phyloP scores from a whole-genome alignment of 2,113 vertebrate genomes.

The Etheostoma cragini region DNA sequence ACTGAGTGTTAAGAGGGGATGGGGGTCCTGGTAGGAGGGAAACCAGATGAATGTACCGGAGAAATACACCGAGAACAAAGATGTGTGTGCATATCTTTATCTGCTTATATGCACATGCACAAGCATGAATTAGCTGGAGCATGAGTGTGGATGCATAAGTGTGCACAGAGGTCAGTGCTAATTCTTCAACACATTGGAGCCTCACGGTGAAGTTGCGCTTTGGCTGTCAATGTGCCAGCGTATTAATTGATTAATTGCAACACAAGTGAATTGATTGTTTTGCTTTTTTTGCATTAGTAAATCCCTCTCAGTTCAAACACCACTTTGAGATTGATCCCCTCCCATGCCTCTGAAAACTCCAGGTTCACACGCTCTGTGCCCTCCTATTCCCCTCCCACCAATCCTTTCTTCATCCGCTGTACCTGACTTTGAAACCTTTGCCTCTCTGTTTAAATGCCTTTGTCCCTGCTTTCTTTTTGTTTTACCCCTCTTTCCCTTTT shows the following conservation, averaged over 20 bases:
- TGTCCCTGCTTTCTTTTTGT: conserved; percentile 47
- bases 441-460: conserved; percentile 50
- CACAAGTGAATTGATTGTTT: conserved; percentile 76
- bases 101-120: conserved; percentile 40
- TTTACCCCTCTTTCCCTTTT: conserved; percentile 41
- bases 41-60: conserved; percentile 49
- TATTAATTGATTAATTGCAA: conserved; percentile 71
- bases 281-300: conserved; percentile 56
- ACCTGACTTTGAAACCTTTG: conserved; percentile 48
- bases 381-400: conserved; percentile 28
- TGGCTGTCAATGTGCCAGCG: conserved; percentile 44
- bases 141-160: conserved; percentile 23
- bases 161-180: conserved; percentile 60
- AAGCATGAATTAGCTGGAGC: conserved; percentile 43
- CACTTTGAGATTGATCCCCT: conserved; percentile 55
- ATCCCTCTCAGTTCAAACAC: conserved; percentile 68
- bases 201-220: conserved; percentile 51
- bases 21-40: conserved; percentile 38
- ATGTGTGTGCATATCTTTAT: conserved; percentile 49
- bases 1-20: conserved; percentile 31
- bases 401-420: conserved; percentile 25
- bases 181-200: conserved; percentile 48
- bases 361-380: conserved; percentile 74
- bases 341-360: conserved; percentile 38
- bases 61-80: conserved; percentile 53